Evolutionary conservation across 2,888 invertebrate species (phyloP).

Genomic region (Agrotis exclamationis): DNA sequence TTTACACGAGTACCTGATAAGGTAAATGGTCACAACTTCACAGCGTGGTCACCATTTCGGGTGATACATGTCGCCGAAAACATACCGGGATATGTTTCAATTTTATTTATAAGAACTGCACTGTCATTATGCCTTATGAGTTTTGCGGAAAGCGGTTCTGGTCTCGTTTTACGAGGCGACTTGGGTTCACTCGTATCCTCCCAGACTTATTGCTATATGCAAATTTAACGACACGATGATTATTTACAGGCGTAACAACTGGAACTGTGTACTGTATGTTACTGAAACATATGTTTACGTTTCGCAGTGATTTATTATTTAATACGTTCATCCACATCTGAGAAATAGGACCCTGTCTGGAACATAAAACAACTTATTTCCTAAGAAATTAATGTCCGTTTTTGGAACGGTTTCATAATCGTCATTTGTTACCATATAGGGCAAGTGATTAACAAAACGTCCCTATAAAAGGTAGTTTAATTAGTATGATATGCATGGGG

Average conservation of each 20-base stretch:
- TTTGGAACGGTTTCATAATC: conserved; percentile 59
- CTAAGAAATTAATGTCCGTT: conserved; percentile 58
- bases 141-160: conserved; percentile 75
- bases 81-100: conserved; percentile 71
- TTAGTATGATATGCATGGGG: conserved; percentile 75
- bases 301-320: conserved; percentile 59
- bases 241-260: conserved; percentile 77
- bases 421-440: conserved; percentile 68
- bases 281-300: conserved; percentile 68
- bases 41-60: conserved; percentile 37
- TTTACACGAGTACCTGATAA: conserved; percentile 47
- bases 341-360: conserved; percentile 21
- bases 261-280: too few species aligned
- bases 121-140: conserved; percentile 73
- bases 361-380: conserved; percentile 48
- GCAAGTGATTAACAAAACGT: conserved; percentile 70
- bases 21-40: conserved; percentile 27
- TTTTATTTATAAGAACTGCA: conserved; percentile 65
- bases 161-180: conserved; percentile 75
- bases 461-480: conserved; percentile 71
- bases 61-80: conserved; percentile 36
- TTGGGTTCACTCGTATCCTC: conserved; percentile 75
- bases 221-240: conserved; percentile 83
- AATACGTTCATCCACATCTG: conserved; percentile 46
- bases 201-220: conserved; percentile 82